Evolutionary conservation across 2,113 vertebrate species (phyloP).

Genomic region (Sapayoa aenigma): DNA sequence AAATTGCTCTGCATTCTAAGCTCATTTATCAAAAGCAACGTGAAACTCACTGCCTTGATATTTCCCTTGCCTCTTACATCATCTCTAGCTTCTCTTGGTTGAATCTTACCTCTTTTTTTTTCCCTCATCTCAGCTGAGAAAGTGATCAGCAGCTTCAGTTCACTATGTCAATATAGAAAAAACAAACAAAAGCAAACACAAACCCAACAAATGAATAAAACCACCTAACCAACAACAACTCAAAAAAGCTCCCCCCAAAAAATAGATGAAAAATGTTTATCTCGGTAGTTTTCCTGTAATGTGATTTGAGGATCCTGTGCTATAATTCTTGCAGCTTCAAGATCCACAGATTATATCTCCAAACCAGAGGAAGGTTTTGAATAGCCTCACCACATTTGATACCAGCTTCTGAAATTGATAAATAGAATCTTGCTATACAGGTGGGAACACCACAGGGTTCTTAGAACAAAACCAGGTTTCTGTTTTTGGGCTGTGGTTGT

Average conservation of each 20-base stretch:
- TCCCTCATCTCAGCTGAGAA: not conserved
- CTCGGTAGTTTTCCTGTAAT: not conserved
- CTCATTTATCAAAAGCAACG: not conserved
- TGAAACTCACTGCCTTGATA: not conserved
- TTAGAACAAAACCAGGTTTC: not conserved
- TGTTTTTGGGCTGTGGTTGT: not conserved
- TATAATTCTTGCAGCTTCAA: not conserved
- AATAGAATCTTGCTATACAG: not conserved
- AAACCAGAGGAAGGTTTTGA: not conserved
- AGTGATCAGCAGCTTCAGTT: not conserved
- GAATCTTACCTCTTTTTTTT: not conserved
- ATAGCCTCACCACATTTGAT: not conserved
- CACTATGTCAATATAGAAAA: not conserved
- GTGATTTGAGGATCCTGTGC: not conserved
- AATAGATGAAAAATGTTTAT: not conserved
- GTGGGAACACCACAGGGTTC: not conserved
- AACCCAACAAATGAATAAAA: not conserved
- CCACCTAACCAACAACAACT: not conserved
- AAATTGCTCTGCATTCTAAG: not conserved
- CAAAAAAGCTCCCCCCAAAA: not conserved
- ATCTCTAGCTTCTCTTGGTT: not conserved
- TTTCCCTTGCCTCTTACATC: not conserved
- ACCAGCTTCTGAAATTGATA: not conserved
- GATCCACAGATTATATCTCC: not conserved
- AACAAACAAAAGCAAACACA: not conserved